Percentiles rank a stretch among this genome's conserved stretches.
Evolutionary conservation across 1,140 invertebrate genomes (phyloP).

Genomic region (Listronotus bonariensis): DNA sequence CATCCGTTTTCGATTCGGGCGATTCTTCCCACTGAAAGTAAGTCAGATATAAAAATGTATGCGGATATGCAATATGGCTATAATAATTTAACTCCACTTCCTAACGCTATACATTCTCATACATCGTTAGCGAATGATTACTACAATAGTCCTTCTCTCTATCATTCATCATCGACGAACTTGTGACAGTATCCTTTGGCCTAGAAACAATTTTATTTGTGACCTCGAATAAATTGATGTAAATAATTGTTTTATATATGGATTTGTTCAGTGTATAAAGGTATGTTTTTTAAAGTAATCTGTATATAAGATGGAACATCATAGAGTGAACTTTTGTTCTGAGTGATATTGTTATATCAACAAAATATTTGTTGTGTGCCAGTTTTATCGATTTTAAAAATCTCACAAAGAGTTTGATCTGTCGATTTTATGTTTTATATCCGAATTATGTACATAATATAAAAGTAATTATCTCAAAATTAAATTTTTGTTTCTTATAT

Average conservation of each 20-base stretch:
- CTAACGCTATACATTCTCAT: conserved; percentile 65
- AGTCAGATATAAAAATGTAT: conserved; percentile 83
- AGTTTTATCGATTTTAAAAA: conserved; percentile 13
- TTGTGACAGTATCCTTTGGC: conserved; percentile 78
- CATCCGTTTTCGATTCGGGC: conserved; percentile 92
- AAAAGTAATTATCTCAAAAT: not conserved
- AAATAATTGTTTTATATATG: conserved; percentile 17
- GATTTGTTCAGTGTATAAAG: conserved; percentile 35
- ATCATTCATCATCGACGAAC: conserved; percentile 69
- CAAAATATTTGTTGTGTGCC: conserved; percentile 7
- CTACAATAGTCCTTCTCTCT: conserved; percentile 75
- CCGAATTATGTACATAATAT: conserved; percentile 11
- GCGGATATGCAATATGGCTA: conserved; percentile 75
- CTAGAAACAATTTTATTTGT: conserved; percentile 57
- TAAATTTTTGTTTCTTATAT: not conserved
- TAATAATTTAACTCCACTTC: conserved; percentile 64
- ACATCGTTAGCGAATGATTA: conserved; percentile 71
- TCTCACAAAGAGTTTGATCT: conserved; percentile 22
- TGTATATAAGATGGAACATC: conserved; percentile 3
- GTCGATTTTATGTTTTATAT: conserved; percentile 4
- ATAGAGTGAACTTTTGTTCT: not conserved
- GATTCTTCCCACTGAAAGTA: conserved; percentile 80
- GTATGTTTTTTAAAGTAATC: conserved; percentile 8
- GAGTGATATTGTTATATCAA: conserved; percentile 15
- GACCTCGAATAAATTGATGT: conserved; percentile 41